These are phyloP conservation scores for Phalacrocorax aristotelis DNA, from an alignment of 2,113 vertebrate species.

Conservation along the genomic window DNA sequence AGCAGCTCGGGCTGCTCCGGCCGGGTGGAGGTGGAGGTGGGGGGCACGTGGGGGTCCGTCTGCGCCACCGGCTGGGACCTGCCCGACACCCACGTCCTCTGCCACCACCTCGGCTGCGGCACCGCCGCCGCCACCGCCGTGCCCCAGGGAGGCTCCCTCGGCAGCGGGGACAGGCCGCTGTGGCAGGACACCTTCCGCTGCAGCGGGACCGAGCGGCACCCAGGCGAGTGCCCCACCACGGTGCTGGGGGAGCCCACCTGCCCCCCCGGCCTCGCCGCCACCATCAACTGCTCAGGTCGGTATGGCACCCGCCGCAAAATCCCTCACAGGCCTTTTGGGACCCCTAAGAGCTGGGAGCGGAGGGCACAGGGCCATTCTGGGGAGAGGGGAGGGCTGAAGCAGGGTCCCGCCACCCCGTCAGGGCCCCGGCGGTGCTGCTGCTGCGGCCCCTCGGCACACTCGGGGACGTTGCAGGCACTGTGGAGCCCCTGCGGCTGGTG, in stretches of 20 bases:
- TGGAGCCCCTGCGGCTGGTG: background rate
- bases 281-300: background rate
- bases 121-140: accelerated
- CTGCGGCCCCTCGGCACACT: accelerated
- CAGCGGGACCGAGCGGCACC: background rate
- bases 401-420: accelerated
- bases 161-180: background rate
- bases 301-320: accelerated
- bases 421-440: background rate
- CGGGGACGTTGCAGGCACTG: background rate
- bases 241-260: background rate
- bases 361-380: accelerated
- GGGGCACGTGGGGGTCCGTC: background rate
- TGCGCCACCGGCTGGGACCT: background rate
- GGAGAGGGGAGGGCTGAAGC: background rate
- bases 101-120: slow-evolving; percentile 3
- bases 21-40: background rate
- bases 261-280: background rate
- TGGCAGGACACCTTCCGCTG: background rate
- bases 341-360: accelerated
- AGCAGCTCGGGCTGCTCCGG: background rate
- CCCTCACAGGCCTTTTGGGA: background rate
- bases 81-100: background rate
- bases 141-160: background rate
- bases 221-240: background rate